phyloP scores from a whole-genome alignment of 2,113 vertebrate genomes.

The Petaurus breviceps region DNA sequence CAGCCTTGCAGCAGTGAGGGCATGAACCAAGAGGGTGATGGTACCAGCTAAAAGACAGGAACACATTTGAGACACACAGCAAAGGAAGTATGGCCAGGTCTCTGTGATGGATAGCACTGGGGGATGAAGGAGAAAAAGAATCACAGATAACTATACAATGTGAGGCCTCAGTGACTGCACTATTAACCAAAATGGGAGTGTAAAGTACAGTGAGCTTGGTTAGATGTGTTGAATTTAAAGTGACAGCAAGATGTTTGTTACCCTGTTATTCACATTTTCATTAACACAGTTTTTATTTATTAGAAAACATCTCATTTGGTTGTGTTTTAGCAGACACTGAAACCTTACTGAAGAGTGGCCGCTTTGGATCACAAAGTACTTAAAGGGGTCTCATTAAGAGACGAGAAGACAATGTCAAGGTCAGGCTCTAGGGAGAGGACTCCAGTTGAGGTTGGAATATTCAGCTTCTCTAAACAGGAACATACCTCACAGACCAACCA shows the following conservation, averaged over 20 bases:
- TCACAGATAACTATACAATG: not conserved
- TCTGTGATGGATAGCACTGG: not conserved
- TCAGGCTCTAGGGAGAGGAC: not conserved
- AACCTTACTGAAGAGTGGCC: not conserved
- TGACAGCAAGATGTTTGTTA: not conserved
- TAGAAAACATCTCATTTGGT: not conserved
- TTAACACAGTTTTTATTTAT: not conserved
- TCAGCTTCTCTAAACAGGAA: not conserved
- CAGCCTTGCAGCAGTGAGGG: not conserved
- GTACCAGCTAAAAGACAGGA: not conserved
- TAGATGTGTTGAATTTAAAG: not conserved
- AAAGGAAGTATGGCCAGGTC: not conserved
- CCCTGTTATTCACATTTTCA: not conserved
- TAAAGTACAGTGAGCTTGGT: not conserved
- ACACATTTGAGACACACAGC: not conserved
- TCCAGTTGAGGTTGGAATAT: not conserved
- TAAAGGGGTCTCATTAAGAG: not conserved
- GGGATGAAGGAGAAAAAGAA: not conserved
- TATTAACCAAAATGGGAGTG: not conserved
- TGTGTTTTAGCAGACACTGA: not conserved
- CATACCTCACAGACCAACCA: not conserved
- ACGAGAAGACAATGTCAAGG: not conserved
- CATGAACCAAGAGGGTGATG: not conserved
- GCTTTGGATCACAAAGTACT: not conserved
- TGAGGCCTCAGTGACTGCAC: not conserved